phyloP scores from a whole-genome alignment of 2,888 invertebrate species.

The Cecidostiba fungosa region DNA sequence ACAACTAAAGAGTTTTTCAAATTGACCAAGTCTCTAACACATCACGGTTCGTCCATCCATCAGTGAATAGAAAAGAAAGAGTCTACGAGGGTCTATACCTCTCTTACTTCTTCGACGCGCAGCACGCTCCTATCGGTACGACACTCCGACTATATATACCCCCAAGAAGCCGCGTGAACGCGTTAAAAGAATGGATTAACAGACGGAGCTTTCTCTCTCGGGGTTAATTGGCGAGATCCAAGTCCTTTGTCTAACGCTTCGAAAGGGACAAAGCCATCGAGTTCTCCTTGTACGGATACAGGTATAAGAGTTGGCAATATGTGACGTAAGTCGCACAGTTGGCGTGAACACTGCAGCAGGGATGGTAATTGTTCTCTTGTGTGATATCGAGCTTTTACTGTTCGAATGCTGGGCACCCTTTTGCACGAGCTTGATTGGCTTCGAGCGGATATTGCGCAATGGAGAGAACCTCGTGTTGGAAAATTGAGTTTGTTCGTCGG shows the following conservation, averaged over 20 bases:
- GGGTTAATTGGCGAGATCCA: slow-evolving; percentile 55
- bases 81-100: neutral
- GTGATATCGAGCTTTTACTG: neutral
- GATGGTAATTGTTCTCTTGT: slow-evolving; percentile 2
- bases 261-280: slow-evolving; percentile 41
- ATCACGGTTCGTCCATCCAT: too few relatives aligned
- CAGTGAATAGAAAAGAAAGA: too few relatives aligned
- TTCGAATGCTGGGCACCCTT: neutral
- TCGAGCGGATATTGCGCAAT: neutral
- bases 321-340: neutral
- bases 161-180: slow-evolving; percentile 21
- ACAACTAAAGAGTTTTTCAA: too few relatives aligned
- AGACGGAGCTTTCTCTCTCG: neutral
- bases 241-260: slow-evolving; percentile 49
- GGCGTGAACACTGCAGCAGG: neutral
- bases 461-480: neutral
- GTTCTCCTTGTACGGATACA: neutral
- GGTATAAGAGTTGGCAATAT: neutral
- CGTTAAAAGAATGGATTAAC: slow-evolving; percentile 47
- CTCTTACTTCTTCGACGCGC: neutral
- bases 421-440: neutral
- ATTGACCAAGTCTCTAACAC: too few relatives aligned
- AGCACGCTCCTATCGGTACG: neutral
- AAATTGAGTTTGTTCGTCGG: neutral
- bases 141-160: neutral